Evolutionary conservation across 2,888 invertebrate species (phyloP).

Genomic region (Argynnis bischoffii): DNA sequence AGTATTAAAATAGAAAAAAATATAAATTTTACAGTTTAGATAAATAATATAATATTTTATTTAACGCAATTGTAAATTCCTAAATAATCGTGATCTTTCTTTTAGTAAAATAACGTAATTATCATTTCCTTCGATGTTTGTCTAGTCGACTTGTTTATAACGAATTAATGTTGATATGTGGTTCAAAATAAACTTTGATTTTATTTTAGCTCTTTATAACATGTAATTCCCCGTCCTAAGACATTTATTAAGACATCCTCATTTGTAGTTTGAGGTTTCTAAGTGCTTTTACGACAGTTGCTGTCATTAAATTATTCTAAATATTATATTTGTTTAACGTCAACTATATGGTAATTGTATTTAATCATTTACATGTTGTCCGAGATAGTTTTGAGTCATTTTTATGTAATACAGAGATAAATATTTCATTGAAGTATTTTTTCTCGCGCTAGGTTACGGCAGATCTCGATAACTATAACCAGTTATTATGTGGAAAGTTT

Average conservation of each 20-base stretch:
- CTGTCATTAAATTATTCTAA: constrained; percentile 66
- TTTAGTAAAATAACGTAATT: background rate
- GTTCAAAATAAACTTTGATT: constrained; percentile 23
- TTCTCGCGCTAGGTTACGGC: constrained; percentile 64
- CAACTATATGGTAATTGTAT: constrained; percentile 51
- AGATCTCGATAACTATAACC: constrained; percentile 73
- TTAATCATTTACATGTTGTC: constrained; percentile 57
- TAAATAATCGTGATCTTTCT: constrained; percentile 41
- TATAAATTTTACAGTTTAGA: constrained; percentile 69
- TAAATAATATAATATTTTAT: constrained; percentile 66
- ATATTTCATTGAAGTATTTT: constrained; percentile 54
- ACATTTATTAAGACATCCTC: constrained; percentile 46
- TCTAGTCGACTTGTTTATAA: background rate
- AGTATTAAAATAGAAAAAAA: constrained; percentile 51
- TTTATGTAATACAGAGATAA: constrained; percentile 50
- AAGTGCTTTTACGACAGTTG: constrained; percentile 76
- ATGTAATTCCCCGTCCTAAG: constrained; percentile 63
- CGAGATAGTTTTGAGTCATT: constrained; percentile 50
- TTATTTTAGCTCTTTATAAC: constrained; percentile 29
- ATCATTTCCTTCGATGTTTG: constrained; percentile 2
- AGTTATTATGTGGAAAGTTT: constrained; percentile 80
- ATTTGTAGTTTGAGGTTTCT: constrained; percentile 51
- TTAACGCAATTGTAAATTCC: constrained; percentile 49
- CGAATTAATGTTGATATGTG: constrained; percentile 17
- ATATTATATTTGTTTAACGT: constrained; percentile 45